Evolutionary conservation across 2,113 vertebrate genomes (phyloP).

Genomic region (Syngnathus floridae): DNA sequence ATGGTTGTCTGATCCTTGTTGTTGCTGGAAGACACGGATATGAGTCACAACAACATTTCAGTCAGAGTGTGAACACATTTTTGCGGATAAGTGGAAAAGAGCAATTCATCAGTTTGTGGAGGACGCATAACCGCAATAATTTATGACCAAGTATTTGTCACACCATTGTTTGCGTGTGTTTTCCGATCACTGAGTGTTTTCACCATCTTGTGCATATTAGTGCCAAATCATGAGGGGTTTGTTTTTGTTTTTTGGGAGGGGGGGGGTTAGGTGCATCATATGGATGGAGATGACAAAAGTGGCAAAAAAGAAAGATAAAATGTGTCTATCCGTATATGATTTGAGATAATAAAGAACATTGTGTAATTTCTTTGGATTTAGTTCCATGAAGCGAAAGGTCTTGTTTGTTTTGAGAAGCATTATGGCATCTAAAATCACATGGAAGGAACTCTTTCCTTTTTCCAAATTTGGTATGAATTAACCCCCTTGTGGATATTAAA

Average conservation of each 20-base stretch:
- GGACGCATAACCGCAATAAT: conserved; percentile 9
- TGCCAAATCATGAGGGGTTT: background rate
- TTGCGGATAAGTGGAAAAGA: conserved; percentile 6
- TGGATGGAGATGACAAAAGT: background rate
- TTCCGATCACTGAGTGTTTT: background rate
- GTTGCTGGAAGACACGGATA: background rate
- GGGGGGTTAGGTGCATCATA: background rate
- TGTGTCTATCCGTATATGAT: background rate
- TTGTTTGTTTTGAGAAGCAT: background rate
- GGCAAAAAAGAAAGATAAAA: background rate
- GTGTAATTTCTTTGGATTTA: background rate
- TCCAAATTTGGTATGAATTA: background rate
- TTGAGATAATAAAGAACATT: background rate
- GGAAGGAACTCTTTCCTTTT: background rate
- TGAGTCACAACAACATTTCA: background rate
- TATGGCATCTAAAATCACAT: background rate
- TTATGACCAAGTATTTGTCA: background rate
- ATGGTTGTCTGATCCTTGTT: background rate
- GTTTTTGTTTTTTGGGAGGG: background rate
- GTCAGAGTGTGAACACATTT: conserved; percentile 24
- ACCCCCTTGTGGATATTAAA: background rate
- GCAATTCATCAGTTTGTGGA: conserved; percentile 8
- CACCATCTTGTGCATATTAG: background rate
- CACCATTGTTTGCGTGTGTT: conserved; percentile 3
- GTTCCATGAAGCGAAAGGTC: background rate